Evolutionary conservation across 1,140 invertebrate genomes (phyloP), one percentile per base, ranked within the genome.

Genomic region (Rhopalosiphum padi): DNA sequence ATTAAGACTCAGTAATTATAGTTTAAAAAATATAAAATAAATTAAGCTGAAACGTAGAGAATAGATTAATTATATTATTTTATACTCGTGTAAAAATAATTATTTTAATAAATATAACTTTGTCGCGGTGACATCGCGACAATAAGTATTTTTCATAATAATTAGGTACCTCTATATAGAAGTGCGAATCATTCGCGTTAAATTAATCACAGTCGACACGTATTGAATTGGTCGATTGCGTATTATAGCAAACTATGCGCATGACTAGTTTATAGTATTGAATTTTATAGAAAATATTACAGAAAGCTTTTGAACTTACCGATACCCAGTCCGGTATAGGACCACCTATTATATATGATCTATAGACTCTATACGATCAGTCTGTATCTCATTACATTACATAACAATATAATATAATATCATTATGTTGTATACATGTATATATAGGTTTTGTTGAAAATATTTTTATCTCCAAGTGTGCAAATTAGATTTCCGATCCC

Each of bases 401-500:
- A 77, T n/a, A 68, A 68, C 60, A n/a, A 30, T 68, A 77, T 77
- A 41, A 68, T 68, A 68, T 68, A 77, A 77, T 77, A 77, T 68
- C 60, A n/a, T 77, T 77, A n/a, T 77, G 60, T 77, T 18, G 4
- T 77, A n/a, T n/a, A 18, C 11, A n/a, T 18, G 4, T 77, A n/a
- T n/a, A 18, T n/a, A 15, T n/a, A 5, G 2, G 48, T 53, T 55
- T 53, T 37, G 89, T 46, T 8, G 37, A 68, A 41, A 90, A 68
- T 25, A 23, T 68, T 43, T 60, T 68, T 41, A 37, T 68, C 25
- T 41, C 22, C n/a, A n/a, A 68, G 43, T 68, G 37, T 90, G 53
- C 53, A 68, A 68, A 90, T 90, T 90, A 68, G 55, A 90, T 90
- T 90, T 68, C 22, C 55, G 25, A 89, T 89, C n/a, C 88, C 35